Conservation (phyloP, 2,797 vertebrate species). For the Sphenopsis melanotis region DNA sequence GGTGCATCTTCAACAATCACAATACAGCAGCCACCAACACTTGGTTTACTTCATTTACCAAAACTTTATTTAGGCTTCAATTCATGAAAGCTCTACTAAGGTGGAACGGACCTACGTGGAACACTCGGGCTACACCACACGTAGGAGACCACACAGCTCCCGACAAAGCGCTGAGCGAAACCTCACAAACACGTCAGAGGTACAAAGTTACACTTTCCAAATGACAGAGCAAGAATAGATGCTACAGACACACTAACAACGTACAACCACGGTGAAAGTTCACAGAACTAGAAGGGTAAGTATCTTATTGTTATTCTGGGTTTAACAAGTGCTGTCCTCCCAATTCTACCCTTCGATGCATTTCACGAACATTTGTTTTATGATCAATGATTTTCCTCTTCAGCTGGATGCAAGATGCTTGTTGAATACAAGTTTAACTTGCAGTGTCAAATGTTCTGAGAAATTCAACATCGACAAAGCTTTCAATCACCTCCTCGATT, state of each 20-base stretch:
- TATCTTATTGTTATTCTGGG: background rate
- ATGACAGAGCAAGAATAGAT: background rate
- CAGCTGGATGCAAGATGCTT: background rate
- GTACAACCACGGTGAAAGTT: fast-evolving
- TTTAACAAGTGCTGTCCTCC: background rate
- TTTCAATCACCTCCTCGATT: background rate
- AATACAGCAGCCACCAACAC: background rate
- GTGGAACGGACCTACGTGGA: background rate
- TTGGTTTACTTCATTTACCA: background rate
- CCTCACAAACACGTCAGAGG: fast-evolving
- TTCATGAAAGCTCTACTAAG: background rate
- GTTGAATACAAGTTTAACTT: background rate
- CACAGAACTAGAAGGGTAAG: background rate
- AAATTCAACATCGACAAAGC: background rate
- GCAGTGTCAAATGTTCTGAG: background rate
- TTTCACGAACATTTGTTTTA: background rate
- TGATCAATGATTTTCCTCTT: background rate
- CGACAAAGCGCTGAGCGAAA: fast-evolving
- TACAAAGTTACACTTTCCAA: background rate
- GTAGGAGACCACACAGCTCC: background rate
- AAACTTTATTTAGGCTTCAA: background rate
- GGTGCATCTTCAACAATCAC: background rate
- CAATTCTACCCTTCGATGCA: background rate
- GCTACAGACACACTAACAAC: fast-evolving
- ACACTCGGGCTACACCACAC: background rate